Evolutionary conservation across 1,140 invertebrate species (phyloP).

Genomic region (Drosophila trapezifrons): DNA sequence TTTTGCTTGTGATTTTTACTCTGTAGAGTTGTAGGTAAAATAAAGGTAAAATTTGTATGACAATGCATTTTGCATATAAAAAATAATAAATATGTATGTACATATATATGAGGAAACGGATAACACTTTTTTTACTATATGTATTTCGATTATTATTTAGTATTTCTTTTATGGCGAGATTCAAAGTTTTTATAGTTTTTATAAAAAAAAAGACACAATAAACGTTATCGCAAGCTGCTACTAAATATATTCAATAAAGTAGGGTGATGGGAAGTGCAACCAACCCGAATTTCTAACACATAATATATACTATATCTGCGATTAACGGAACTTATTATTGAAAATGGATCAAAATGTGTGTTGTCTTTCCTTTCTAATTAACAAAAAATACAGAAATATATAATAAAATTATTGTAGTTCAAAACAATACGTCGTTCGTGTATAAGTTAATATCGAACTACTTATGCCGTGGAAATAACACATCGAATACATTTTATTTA

Average conservation of each 20-base stretch:
- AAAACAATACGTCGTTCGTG: slow-evolving; percentile 24
- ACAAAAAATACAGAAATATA: slow-evolving; percentile 5
- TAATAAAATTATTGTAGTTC: background rate
- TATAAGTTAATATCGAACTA: slow-evolving; percentile 38
- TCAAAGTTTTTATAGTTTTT: background rate
- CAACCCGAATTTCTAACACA: background rate
- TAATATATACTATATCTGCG: background rate
- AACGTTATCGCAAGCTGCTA: background rate
- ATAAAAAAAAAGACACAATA: background rate
- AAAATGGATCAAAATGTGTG: background rate
- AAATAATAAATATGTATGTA: background rate
- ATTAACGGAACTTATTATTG: background rate
- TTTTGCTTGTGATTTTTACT: background rate
- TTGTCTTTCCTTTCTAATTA: slow-evolving; percentile 5
- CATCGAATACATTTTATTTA: slow-evolving; percentile 52
- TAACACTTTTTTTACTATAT: background rate
- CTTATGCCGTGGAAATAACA: slow-evolving; percentile 46
- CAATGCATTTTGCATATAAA: background rate
- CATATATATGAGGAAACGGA: no score
- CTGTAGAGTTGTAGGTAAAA: background rate
- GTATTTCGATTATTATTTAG: background rate
- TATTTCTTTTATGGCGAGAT: background rate
- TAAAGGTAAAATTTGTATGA: background rate
- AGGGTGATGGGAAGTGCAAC: background rate
- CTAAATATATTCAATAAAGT: background rate